These are phyloP conservation scores for Hippolais icterina DNA, from an alignment of 2,113 vertebrate species.

Conservation along the genomic window DNA sequence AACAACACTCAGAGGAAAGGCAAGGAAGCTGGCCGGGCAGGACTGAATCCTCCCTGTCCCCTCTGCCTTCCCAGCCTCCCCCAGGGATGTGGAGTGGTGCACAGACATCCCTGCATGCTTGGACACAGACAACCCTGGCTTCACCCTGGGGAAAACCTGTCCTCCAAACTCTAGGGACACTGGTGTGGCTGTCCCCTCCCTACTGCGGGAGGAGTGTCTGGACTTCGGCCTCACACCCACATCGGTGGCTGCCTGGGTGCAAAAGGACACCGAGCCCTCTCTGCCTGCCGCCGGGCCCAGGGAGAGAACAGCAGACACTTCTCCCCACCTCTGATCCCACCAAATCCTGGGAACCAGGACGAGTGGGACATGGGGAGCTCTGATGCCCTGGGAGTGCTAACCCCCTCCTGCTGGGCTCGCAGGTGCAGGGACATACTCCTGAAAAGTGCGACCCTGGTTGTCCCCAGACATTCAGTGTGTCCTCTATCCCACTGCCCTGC, in stretches of 20 bases:
- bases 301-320: neutral
- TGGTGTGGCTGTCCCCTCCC: neutral
- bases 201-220: neutral
- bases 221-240: neutral
- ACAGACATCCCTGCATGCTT: accelerated
- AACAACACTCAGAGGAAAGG: neutral
- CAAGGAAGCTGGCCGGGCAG: neutral
- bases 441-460: neutral
- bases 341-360: neutral
- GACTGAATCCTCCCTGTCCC: neutral
- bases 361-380: neutral
- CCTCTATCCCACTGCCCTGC: neutral
- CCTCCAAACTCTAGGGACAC: neutral
- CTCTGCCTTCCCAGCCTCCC: neutral
- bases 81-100: accelerated
- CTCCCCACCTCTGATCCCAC: neutral
- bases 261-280: neutral
- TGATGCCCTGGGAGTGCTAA: neutral
- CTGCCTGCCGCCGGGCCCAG: neutral
- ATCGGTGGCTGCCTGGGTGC: neutral
- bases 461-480: neutral
- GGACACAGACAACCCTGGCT: neutral
- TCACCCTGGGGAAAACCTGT: neutral
- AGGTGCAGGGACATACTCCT: neutral
- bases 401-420: neutral